Evolutionary conservation across 2,113 vertebrate genomes (phyloP).

Genomic region (Uria lomvia): DNA sequence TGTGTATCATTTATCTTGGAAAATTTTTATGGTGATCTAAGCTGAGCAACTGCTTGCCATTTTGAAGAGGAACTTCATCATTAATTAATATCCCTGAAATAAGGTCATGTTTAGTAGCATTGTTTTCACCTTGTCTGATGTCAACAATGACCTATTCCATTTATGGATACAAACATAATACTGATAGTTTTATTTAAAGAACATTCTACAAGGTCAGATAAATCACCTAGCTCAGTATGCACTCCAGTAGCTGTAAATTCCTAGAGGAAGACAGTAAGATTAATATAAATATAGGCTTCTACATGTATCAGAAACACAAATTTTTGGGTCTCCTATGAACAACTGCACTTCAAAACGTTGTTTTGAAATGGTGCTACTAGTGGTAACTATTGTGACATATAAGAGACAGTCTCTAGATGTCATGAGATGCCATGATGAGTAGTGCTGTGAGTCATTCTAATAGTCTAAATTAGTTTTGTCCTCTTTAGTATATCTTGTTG

Average conservation of each 20-base stretch:
- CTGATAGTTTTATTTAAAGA: neutral
- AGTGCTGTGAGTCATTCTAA: neutral
- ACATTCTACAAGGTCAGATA: neutral
- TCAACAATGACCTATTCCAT: neutral
- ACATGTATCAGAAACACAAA: neutral
- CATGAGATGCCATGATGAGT: neutral
- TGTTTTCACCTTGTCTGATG: neutral
- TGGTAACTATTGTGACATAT: neutral
- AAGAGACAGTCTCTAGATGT: neutral
- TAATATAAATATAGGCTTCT: neutral
- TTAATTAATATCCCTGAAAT: neutral
- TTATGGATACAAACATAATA: neutral
- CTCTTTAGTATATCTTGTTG: neutral
- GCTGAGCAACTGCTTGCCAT: neutral
- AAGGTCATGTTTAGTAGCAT: neutral
- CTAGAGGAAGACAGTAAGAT: neutral
- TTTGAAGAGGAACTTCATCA: neutral
- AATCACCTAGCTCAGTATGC: neutral
- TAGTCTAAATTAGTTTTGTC: neutral
- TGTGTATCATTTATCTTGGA: neutral
- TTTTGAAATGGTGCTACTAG: neutral
- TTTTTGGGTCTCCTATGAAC: neutral
- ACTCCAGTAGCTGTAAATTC: neutral
- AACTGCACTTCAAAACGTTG: neutral
- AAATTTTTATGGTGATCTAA: neutral